Base-by-base conservation (phyloP, 2,113 vertebrate species). In the Centropristis striata region DNA sequence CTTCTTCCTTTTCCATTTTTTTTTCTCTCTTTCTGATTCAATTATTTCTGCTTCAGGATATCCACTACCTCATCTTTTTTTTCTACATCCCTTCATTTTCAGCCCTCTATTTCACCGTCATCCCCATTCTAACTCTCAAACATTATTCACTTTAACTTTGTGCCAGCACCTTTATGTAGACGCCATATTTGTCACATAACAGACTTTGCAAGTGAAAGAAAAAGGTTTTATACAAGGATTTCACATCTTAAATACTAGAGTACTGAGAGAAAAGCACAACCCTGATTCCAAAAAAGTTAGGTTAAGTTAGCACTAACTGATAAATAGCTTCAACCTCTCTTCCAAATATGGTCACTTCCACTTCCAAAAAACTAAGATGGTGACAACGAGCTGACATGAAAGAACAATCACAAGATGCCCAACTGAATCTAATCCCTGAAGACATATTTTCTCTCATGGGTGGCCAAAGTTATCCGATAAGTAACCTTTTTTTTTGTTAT, bases 81-180 rank as follows among this genome's bases (percentile, higher is more conserved):
- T n/a, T n/a, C n/a, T 36, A 42, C 20, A 32, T 23, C 13, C 25
- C 21, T 51, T 32, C 1, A 42, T 5, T 20, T 16, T 15, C n/a
- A 21, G 18, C 51, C 49, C 7, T 20, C 50, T 57, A 27, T 23
- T 32, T 13, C 21, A 0, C n/a, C 27, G 21, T 21, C 6, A 4
- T 42, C 21, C 8, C 3, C 8, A n/a, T 65, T 64, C 21, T 25
- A n/a, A 51, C 11, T 37, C 27, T 59, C n/a, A 39, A 64, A 44
- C 76, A 86, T 71, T 70, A 86, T 77, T 80, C 86, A 70, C 64
- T 54, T 46, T 60, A 44, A 32, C 53, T 28, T 13, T 21, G 49
- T 28, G 28, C 18, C 66, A 41, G 23, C 11, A 41, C n/a, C 32
- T 25, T 49, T 60, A 54, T 61, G 57, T 54, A 49, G 16, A 67